phyloP scores from a whole-genome alignment of 35 echinoderm and acorn worm species.

The Hemicentrotus pulcherrimus region DNA sequence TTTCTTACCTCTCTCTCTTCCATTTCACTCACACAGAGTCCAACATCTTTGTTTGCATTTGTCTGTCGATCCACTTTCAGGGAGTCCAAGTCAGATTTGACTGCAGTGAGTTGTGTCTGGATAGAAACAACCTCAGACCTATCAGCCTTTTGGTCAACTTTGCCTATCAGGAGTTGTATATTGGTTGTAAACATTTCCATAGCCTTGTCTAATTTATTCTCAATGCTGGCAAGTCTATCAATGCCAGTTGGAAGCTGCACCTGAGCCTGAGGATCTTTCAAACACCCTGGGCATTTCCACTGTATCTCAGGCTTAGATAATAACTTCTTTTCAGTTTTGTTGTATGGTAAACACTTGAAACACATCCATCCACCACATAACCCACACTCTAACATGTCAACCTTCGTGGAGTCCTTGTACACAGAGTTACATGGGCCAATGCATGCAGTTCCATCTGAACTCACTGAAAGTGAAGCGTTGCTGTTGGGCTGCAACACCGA shows the following conservation, averaged over 20 bases:
- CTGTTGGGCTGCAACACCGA: too few species aligned
- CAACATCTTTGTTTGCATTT: background rate
- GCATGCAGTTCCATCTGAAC: too few species aligned
- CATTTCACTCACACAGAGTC: background rate
- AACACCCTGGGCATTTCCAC: background rate
- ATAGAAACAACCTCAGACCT: background rate
- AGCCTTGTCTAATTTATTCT: background rate
- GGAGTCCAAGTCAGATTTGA: background rate
- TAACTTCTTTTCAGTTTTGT: background rate
- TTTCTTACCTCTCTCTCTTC: conserved; percentile 3
- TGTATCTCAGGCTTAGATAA: background rate
- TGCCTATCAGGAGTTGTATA: background rate
- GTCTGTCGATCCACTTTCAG: background rate
- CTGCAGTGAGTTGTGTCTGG: background rate
- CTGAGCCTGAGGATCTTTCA: background rate
- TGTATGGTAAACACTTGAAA: background rate
- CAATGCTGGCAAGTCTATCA: conserved; percentile 8
- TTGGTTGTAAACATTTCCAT: background rate
- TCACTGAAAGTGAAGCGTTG: too few species aligned
- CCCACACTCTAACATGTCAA: background rate
- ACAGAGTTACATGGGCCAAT: background rate
- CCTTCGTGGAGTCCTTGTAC: background rate
- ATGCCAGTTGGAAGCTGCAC: background rate
- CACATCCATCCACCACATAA: conserved; percentile 1
- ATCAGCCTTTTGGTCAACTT: background rate